Evolutionary conservation across 1,140 invertebrate genomes (phyloP), one percentile per base, ranked within the genome.

Genomic region (Elysia chlorotica): DNA sequence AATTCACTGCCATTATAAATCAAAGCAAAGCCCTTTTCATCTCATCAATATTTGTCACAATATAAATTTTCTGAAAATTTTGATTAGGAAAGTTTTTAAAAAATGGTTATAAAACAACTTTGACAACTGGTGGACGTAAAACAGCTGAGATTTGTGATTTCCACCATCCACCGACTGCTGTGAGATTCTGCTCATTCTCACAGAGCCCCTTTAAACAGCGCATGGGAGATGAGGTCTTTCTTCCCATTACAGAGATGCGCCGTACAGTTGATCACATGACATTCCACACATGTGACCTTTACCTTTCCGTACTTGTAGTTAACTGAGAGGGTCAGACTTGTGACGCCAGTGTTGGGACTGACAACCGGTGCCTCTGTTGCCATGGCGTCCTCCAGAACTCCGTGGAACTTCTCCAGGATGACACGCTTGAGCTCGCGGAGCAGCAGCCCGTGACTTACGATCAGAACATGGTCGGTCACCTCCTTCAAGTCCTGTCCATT

Each of bases 261-360:
- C 2, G 33, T 61, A 23, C 38, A 19, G 33, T 37, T 38, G 25
- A 70, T 10, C 2, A 70, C 3, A 36, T 21, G 14, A 2, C 28
- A 5, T 61, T 70, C 5, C 2, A 57, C 36, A 61, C 67, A 70
- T 2, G 5, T 57, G 1, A 38, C 35, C 10, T n/a, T 17, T 1
- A 70, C 35, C 30, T 56, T 54, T n/a, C n/a, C n/a, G n/a, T n/a
- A n/a, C n/a, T n/a, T n/a, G n/a, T n/a, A n/a, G 19, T 30, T 30
- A 2, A 28, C 19, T 2, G 21, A 3, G n/a, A 54, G 2, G 2
- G 31, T 56, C 14, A 3, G 56, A 17, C 48, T 38, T 35, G 2
- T 17, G 21, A 71, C 35, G 28, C 69, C 69, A n/a, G 69, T 71
- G 59, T 71, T 71, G 69, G 56, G 69, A 31, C 57, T 36, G 30